phyloP scores from a whole-genome alignment of 2,113 vertebrate genomes.

The Tonatia bakeri region DNA sequence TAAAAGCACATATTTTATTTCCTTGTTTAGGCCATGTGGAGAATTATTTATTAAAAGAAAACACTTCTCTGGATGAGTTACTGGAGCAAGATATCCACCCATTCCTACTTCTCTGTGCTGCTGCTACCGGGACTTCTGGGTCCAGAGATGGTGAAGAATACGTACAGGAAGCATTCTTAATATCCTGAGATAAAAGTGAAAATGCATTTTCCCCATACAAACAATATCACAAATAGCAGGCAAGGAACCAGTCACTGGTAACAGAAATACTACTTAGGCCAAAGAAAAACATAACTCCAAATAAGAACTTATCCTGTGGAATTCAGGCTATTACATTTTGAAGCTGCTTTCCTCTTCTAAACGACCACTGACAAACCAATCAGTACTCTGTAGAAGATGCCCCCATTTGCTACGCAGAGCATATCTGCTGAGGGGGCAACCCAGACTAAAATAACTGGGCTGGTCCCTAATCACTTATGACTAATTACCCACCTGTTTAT shows the following conservation, averaged over 20 bases:
- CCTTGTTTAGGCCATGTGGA: background rate
- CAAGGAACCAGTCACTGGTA: background rate
- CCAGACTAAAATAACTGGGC: background rate
- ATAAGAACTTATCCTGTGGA: background rate
- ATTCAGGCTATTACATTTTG: background rate
- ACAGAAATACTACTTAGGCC: background rate
- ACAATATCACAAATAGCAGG: background rate
- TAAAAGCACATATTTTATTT: background rate
- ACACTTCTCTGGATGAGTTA: background rate
- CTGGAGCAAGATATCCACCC: background rate
- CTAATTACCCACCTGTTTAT: background rate
- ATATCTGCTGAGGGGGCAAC: background rate
- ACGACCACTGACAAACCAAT: background rate
- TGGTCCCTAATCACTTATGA: background rate
- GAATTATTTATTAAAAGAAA: background rate
- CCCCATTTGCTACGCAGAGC: background rate
- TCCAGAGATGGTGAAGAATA: background rate
- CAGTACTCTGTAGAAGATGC: background rate
- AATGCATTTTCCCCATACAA: background rate
- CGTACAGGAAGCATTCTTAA: background rate
- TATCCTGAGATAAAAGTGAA: background rate
- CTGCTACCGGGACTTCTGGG: background rate
- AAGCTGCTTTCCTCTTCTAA: background rate
- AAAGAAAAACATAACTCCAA: background rate
- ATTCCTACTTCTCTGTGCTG: background rate